phyloP scores from a whole-genome alignment of 2,888 invertebrate species.

The Pristionchus japonicus region DNA sequence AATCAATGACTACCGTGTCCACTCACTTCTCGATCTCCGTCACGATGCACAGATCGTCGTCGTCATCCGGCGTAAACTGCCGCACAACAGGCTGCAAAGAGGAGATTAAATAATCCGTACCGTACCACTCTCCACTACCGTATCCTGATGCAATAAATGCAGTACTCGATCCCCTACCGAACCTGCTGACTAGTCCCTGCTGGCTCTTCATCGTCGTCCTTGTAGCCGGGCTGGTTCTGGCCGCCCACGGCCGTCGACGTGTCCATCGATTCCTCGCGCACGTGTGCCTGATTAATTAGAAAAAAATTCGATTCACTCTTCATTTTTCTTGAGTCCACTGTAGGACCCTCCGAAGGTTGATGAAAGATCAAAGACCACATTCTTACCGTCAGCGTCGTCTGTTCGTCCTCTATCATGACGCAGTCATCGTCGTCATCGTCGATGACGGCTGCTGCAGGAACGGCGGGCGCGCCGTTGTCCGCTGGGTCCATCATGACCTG shows the following conservation, averaged over 20 bases:
- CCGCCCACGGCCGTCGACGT: constrained; percentile 9
- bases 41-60: constrained; percentile 42
- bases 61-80: constrained; percentile 22
- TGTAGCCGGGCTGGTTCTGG: constrained; percentile 16
- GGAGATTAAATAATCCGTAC: too few relatives aligned
- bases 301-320: too few relatives aligned
- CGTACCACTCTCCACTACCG: too few relatives aligned
- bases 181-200: neutral
- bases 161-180: neutral
- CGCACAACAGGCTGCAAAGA: neutral
- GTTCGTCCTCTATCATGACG: neutral
- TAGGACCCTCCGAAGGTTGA: too few relatives aligned
- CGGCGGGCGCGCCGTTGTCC: too few relatives aligned
- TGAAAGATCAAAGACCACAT: neutral
- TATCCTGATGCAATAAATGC: too few relatives aligned
- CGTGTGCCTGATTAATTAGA: neutral
- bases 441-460: too few relatives aligned
- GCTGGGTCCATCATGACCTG: neutral
- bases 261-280: constrained; percentile 29
- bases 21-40: constrained; percentile 45
- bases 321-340: too few relatives aligned
- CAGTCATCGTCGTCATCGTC: neutral
- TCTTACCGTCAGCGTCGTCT: neutral
- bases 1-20: neutral
- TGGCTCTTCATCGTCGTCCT: neutral